These are phyloP conservation scores for Deilephila porcellus DNA, from an alignment of 2,888 invertebrate genomes.

Conservation along the genomic window DNA sequence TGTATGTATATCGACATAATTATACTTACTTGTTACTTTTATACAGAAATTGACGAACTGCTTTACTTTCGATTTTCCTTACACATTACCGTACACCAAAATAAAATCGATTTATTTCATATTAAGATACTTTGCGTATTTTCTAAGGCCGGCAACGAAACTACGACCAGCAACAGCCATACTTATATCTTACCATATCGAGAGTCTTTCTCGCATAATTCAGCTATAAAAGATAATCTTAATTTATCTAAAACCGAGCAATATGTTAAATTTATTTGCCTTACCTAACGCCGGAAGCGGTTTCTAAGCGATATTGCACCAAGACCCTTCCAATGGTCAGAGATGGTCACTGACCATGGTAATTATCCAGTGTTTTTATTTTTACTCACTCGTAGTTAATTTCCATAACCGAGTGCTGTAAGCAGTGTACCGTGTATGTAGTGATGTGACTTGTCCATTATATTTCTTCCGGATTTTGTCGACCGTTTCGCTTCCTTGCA, in stretches of 20 bases:
- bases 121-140: no score
- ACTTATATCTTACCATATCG: no score
- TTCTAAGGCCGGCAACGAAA: no score
- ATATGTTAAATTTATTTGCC: background rate
- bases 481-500: constrained; percentile 6
- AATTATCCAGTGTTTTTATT: constrained; percentile 80
- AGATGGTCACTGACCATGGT: constrained; percentile 74
- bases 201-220: no score
- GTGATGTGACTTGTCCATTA: constrained; percentile 52
- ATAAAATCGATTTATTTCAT: no score
- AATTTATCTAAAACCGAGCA: background rate
- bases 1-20: no score
- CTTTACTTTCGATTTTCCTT: no score
- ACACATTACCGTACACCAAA: no score
- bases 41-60: no score
- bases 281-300: constrained; percentile 35
- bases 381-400: constrained; percentile 71
- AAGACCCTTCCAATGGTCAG: constrained; percentile 62
- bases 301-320: constrained; percentile 50
- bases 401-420: constrained; percentile 80
- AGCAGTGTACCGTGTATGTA: constrained; percentile 72
- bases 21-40: no score
- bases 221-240: no score
- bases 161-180: no score
- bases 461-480: constrained; percentile 12